A percentile compares a stretch with the other conserved stretches of the same genome.
Evolutionary conservation across 2,797 vertebrate genomes (phyloP).

Genomic region (Propithecus deckenii): DNA sequence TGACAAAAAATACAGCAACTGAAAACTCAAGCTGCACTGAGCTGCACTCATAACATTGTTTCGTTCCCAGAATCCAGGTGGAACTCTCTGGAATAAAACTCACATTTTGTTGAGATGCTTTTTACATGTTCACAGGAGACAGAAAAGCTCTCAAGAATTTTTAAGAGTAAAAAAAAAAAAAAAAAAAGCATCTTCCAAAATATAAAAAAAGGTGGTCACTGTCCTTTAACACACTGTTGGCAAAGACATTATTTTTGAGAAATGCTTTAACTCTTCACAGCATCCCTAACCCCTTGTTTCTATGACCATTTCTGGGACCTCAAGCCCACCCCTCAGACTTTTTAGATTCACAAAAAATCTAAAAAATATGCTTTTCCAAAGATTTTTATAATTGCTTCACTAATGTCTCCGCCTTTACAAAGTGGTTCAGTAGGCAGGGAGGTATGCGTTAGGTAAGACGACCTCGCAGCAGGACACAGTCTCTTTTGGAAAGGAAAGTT

Average conservation of each 20-base stretch:
- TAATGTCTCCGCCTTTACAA: conserved; percentile 26
- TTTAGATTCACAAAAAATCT: background rate
- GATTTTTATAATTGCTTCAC: background rate
- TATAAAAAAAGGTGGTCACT: background rate
- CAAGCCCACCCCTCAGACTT: background rate
- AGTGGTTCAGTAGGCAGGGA: conserved; percentile 11
- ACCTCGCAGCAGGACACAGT: background rate
- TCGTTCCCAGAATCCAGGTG: background rate
- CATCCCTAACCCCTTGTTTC: background rate
- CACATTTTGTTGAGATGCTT: background rate
- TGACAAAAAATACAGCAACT: background rate
- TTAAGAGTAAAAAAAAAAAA: background rate
- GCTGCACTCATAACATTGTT: background rate
- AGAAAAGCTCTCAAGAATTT: background rate
- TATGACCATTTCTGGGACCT: background rate
- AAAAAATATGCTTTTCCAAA: background rate
- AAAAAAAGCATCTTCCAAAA: too few relatives aligned
- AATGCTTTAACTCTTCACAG: background rate
- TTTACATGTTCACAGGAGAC: background rate
- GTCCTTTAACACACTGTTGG: background rate
- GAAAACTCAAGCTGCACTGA: conserved; percentile 2
- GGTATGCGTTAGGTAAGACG: background rate
- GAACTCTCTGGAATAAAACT: background rate
- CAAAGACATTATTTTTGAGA: background rate
- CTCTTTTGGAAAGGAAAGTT: conserved; percentile 39